These are phyloP conservation scores for Threskiornis aethiopicus DNA, from an alignment of 2,797 vertebrate genomes.

Conservation along the genomic window DNA sequence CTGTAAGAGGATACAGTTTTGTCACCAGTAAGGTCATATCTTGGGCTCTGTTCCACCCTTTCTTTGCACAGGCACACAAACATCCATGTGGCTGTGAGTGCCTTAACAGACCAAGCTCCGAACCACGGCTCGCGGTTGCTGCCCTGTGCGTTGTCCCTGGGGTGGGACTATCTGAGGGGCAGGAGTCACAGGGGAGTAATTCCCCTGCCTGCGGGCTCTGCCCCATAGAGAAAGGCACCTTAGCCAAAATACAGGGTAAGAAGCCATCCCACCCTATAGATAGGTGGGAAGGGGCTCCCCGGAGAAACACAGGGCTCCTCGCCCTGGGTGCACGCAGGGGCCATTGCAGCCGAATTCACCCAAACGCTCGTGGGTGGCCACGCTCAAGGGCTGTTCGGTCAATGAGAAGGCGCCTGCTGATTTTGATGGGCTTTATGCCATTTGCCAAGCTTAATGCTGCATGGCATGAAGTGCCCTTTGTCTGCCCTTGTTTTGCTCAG, in stretches of 20 bases:
- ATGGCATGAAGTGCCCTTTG: not conserved
- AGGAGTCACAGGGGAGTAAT: not conserved
- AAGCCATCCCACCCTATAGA: not conserved
- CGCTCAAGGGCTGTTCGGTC: not conserved
- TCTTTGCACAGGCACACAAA: not conserved
- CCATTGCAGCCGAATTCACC: accelerated
- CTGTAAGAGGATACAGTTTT: not conserved
- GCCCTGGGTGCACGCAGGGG: too few relatives aligned
- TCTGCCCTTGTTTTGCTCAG: not conserved
- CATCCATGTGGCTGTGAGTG: not conserved
- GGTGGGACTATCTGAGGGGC: not conserved
- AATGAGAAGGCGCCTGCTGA: not conserved
- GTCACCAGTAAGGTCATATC: not conserved
- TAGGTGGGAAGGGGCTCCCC: not conserved
- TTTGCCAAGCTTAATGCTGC: not conserved
- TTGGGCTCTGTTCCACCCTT: not conserved
- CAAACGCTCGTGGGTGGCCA: accelerated
- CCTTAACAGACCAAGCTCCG: not conserved
- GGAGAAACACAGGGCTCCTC: not conserved
- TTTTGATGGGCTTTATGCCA: not conserved
- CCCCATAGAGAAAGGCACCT: not conserved
- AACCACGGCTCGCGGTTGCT: accelerated
- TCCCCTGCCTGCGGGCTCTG: not conserved
- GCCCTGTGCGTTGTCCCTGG: not conserved
- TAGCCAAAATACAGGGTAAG: not conserved